Conservation (phyloP, 2,888 invertebrate genomes). For the Clivina fossor region DNA sequence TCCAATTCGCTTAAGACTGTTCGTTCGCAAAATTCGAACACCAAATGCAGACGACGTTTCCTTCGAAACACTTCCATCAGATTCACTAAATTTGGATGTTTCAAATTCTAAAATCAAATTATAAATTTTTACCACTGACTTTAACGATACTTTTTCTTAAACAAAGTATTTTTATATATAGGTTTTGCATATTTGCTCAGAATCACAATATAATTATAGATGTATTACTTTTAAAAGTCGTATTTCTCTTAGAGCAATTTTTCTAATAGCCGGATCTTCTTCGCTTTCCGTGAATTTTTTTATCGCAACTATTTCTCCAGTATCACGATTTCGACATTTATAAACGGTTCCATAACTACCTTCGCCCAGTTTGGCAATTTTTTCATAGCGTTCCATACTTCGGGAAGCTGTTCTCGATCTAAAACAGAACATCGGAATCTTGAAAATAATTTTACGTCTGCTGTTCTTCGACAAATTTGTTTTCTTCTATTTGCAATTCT, state of each 20-base stretch:
- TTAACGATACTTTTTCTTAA: too few relatives aligned
- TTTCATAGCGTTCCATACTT: slow-evolving; percentile 90
- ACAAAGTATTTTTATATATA: too few relatives aligned
- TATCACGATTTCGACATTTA: slow-evolving; percentile 93
- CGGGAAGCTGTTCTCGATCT: slow-evolving; percentile 83
- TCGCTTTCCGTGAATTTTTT: slow-evolving; percentile 97
- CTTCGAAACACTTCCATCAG: slow-evolving; percentile 96
- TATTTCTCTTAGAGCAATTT: slow-evolving; percentile 94
- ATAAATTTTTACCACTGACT: too few relatives aligned
- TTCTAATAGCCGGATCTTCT: slow-evolving; percentile 93
- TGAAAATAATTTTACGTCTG: too few relatives aligned
- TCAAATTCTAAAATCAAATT: slow-evolving; percentile 77
- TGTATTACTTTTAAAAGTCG: slow-evolving; percentile 88
- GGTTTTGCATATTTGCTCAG: too few relatives aligned
- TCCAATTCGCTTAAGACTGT: slow-evolving; percentile 97
- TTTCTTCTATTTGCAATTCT: too few relatives aligned
- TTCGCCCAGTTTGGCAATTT: slow-evolving; percentile 91
- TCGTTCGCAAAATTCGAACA: slow-evolving; percentile 98
- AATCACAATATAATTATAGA: too few relatives aligned
- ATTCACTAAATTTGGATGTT: slow-evolving; percentile 97
- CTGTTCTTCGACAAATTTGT: too few relatives aligned
- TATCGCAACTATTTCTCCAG: slow-evolving; percentile 91
- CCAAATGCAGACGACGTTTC: slow-evolving; percentile 92
- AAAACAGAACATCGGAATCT: slow-evolving; percentile 45
- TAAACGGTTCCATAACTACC: slow-evolving; percentile 96